Evolutionary conservation across 2,113 vertebrate genomes (phyloP).

Genomic region (Peromyscus californicus): DNA sequence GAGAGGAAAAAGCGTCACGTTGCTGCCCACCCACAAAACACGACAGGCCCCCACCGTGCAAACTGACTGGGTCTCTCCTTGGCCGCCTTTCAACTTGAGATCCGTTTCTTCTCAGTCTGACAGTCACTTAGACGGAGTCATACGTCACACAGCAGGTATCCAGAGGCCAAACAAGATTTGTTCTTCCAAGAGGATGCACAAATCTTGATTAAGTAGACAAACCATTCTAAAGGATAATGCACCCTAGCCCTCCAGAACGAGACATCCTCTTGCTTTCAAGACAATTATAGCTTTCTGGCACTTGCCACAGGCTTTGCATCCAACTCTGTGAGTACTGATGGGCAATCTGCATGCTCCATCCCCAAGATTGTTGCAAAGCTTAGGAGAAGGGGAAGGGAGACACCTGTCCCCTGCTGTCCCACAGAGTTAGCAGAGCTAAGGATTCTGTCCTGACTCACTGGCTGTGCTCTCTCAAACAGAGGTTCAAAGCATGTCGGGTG

Average conservation of each 20-base stretch:
- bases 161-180: slow-evolving; percentile 28
- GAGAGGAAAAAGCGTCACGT: neutral
- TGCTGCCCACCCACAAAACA: neutral
- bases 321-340: neutral
- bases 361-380: neutral
- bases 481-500: neutral
- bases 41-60: neutral
- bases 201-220: neutral
- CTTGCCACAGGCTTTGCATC: neutral
- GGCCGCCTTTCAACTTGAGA: neutral
- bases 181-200: neutral
- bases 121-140: neutral
- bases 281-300: neutral
- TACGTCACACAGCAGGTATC: neutral
- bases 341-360: neutral
- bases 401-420: neutral
- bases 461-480: neutral
- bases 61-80: neutral
- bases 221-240: neutral
- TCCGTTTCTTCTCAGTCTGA: neutral
- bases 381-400: neutral
- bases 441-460: neutral
- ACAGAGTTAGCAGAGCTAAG: neutral
- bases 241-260: neutral
- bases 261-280: neutral